Percentiles rank a stretch among this genome's conserved stretches.
Conservation (phyloP, 2,888 invertebrate genomes). For the Lasioglossum lativentre region DNA sequence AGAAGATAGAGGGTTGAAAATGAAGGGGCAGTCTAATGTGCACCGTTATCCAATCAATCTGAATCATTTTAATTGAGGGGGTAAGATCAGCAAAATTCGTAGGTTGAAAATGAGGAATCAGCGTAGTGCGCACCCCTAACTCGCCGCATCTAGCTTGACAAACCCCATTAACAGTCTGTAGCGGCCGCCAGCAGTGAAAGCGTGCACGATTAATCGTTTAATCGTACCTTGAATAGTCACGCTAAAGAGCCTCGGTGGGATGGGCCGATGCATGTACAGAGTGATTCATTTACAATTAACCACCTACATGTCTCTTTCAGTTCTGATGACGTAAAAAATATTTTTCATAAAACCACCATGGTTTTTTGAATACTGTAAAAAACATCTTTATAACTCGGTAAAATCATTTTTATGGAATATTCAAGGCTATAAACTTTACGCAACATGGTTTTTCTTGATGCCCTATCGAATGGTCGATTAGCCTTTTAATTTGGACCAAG, state of each 20-base stretch:
- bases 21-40: not conserved
- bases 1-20: not conserved
- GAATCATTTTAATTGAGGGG: not conserved
- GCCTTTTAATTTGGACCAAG: not conserved
- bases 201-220: slow-evolving; percentile 9
- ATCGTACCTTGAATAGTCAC: not conserved
- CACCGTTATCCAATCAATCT: not conserved
- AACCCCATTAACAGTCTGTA: not conserved
- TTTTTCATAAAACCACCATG: not conserved
- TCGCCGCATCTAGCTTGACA: not conserved
- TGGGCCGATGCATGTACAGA: not conserved
- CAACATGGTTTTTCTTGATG: not conserved
- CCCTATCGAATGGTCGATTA: not conserved
- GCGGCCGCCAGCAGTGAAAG: not conserved
- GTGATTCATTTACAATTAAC: not conserved
- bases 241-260: not conserved
- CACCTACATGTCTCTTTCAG: too few species aligned
- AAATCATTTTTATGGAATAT: not conserved
- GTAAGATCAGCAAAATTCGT: not conserved
- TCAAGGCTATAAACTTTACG: too few species aligned
- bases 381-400: not conserved
- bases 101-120: not conserved
- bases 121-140: not conserved
- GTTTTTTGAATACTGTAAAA: not conserved
- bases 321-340: too few species aligned